Percentiles rank a stretch among this genome's conserved stretches.
Conservation (phyloP, 2,797 vertebrate species). For the Phyllotis vaccarum region DNA sequence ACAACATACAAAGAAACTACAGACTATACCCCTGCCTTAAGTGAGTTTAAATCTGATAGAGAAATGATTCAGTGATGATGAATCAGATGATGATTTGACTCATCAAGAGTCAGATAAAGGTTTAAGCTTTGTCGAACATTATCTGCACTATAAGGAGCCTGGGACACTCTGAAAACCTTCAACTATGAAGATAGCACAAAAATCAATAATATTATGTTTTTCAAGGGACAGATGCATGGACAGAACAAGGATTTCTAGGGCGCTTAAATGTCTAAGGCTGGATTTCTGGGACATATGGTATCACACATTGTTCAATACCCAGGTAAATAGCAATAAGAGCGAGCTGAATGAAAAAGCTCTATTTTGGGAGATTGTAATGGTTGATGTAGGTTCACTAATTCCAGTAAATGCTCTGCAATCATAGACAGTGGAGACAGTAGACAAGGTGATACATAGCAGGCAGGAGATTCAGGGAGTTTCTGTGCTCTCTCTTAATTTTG, state of each 20-base stretch:
- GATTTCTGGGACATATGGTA: background rate
- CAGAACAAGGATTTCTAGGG: background rate
- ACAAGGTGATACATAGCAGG: background rate
- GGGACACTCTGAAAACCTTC: background rate
- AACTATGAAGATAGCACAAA: background rate
- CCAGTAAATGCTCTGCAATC: background rate
- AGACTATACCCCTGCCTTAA: background rate
- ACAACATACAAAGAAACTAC: background rate
- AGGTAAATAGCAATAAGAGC: background rate
- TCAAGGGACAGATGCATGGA: background rate
- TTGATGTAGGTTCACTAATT: background rate
- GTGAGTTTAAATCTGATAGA: background rate
- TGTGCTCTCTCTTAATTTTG: background rate
- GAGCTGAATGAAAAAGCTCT: background rate
- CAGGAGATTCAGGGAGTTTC: background rate
- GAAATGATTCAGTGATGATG: background rate
- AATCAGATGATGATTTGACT: no score
- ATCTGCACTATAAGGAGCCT: background rate
- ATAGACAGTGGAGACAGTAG: background rate
- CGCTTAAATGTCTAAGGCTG: background rate
- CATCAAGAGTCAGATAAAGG: background rate
- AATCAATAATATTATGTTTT: background rate
- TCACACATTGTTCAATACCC: background rate
- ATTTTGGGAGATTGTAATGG: background rate
- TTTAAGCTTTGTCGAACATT: background rate